A percentile compares a stretch with the other conserved stretches of the same genome.
These are phyloP conservation scores for Schizopygopsis pylzovi DNA, from an alignment of 2,797 vertebrate species.

Conservation along the genomic window DNA sequence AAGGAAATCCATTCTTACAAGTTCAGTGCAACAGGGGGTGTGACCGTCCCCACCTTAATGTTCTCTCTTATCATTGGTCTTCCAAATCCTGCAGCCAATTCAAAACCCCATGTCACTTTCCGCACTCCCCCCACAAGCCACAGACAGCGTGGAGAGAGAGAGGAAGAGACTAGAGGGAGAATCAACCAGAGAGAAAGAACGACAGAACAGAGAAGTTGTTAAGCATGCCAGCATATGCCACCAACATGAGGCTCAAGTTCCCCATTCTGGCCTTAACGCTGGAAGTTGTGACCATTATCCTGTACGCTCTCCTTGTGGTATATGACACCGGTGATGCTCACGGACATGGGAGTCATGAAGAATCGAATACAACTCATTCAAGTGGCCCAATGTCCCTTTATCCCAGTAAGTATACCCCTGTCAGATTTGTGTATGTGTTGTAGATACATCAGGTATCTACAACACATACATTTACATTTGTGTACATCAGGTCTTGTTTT, in stretches of 20 bases:
- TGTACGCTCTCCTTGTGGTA: constrained; percentile 84
- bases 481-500: background rate
- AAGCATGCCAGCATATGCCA: constrained; percentile 79
- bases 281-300: constrained; percentile 84
- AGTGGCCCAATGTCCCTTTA: constrained; percentile 74
- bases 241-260: constrained; percentile 92
- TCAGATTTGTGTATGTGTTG: background rate
- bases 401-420: constrained; percentile 83
- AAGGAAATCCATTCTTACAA: constrained; percentile 72
- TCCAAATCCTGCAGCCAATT: constrained; percentile 66
- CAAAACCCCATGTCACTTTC: constrained; percentile 69
- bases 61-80: constrained; percentile 76
- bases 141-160: constrained; percentile 65
- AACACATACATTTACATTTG: background rate
- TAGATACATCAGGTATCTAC: background rate
- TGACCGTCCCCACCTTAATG: constrained; percentile 58
- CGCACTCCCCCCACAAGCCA: constrained; percentile 71
- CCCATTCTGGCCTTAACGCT: constrained; percentile 84
- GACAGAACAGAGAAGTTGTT: constrained; percentile 9
- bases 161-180: constrained; percentile 62
- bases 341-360: background rate
- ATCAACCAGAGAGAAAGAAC: constrained; percentile 28
- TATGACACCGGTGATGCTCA: constrained; percentile 73
- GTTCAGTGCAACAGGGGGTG: constrained; percentile 69
- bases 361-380: background rate